Percentiles rank a stretch among this genome's conserved stretches.
Evolutionary conservation across 2,888 invertebrate species (phyloP).

Genomic region (Trachelus tabidus): DNA sequence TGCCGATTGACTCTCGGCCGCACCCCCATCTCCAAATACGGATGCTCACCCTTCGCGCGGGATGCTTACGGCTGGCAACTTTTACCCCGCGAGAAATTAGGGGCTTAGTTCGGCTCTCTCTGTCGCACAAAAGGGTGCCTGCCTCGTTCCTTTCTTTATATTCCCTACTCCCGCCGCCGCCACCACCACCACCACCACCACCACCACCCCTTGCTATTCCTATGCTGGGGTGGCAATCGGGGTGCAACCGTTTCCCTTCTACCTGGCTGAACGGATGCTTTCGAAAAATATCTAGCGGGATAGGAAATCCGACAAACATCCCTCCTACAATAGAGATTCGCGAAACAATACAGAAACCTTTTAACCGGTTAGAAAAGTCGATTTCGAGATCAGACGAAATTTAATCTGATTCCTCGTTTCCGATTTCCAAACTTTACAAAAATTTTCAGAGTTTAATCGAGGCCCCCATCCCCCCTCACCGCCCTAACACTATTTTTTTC

Average conservation of each 20-base stretch:
- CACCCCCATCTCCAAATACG: slow-evolving; percentile 26
- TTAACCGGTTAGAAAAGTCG: slow-evolving; percentile 20
- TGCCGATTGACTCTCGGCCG: slow-evolving; percentile 44
- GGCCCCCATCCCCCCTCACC: no score
- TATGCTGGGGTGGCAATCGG: no score
- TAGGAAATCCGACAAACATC: no score
- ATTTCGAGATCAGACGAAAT: slow-evolving; percentile 29
- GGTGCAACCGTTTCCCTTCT: no score
- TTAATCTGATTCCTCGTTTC: slow-evolving; percentile 22
- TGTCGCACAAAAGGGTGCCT: slow-evolving; percentile 10
- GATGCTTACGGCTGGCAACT: slow-evolving; percentile 55
- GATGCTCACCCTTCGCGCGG: slow-evolving; percentile 28
- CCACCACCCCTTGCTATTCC: no score
- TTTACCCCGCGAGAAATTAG: slow-evolving; percentile 63
- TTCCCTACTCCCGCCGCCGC: no score
- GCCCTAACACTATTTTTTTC: slow-evolving; percentile 22
- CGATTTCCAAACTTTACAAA: no score
- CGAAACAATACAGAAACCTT: slow-evolving; percentile 33
- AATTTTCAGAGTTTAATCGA: background rate
- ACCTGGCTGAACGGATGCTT: no score
- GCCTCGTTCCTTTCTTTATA: no score
- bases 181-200: no score
- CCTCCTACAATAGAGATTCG: slow-evolving; percentile 16
- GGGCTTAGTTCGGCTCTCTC: slow-evolving; percentile 59
- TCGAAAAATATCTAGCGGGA: no score